Conservation (phyloP, 1,140 invertebrate species). For the Lepidurus arcticus region DNA sequence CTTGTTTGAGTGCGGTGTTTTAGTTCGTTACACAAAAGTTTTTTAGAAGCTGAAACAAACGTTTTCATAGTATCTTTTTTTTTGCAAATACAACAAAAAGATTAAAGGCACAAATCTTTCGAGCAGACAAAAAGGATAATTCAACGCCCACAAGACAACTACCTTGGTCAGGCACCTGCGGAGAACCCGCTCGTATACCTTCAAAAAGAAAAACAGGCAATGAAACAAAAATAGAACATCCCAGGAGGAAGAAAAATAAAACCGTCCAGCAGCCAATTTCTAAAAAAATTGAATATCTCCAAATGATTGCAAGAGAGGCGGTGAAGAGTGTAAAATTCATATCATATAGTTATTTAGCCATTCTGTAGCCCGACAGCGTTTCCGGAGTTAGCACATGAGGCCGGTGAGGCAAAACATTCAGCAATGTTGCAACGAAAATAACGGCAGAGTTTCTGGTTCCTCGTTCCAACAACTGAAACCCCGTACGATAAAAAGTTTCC, state of each 20-base stretch:
- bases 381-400: neutral
- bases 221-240: neutral
- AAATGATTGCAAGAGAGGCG: neutral
- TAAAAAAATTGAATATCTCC: neutral
- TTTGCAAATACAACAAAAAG: too few relatives aligned
- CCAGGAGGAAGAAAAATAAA: neutral
- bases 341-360: neutral
- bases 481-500: neutral
- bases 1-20: too few relatives aligned
- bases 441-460: neutral
- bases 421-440: neutral
- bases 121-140: neutral
- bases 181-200: constrained; percentile 11
- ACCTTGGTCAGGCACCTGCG: constrained; percentile 16
- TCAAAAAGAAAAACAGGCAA: constrained; percentile 19
- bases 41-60: too few relatives aligned
- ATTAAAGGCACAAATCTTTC: too few relatives aligned
- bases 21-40: too few relatives aligned
- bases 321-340: neutral
- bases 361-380: neutral
- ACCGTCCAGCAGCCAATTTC: neutral
- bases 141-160: constrained; percentile 9
- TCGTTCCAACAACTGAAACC: constrained; percentile 9
- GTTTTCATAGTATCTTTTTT: too few relatives aligned
- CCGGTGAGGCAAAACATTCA: neutral